phyloP scores from a whole-genome alignment of 2,113 vertebrate genomes.

The Chaenogobius annularis region DNA sequence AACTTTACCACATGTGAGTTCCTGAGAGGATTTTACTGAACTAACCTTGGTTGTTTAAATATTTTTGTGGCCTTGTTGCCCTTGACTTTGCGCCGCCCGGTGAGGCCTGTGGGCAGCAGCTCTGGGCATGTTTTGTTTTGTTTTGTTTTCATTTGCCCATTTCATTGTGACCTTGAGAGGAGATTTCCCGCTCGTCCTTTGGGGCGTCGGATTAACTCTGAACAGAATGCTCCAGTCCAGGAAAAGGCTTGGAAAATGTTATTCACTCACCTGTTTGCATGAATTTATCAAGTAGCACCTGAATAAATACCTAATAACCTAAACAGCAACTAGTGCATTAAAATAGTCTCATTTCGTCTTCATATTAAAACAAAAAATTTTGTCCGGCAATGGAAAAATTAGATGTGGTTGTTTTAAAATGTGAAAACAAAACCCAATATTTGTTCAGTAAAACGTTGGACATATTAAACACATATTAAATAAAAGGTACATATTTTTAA shows the following conservation, averaged over 20 bases:
- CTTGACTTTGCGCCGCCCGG: neutral
- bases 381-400: too few species aligned
- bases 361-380: too few species aligned
- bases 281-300: too few species aligned
- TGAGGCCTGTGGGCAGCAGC: neutral
- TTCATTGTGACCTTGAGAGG: neutral
- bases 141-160: neutral
- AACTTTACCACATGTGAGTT: neutral
- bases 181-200: neutral
- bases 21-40: neutral
- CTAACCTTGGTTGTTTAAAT: neutral
- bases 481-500: too few species aligned
- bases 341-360: too few species aligned
- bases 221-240: neutral
- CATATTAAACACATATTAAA: too few species aligned
- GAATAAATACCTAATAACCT: too few species aligned
- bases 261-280: neutral
- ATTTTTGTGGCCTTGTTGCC: neutral
- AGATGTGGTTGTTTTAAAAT: too few species aligned
- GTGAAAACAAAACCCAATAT: too few species aligned
- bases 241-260: neutral
- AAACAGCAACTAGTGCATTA: too few species aligned
- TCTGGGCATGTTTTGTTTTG: neutral
- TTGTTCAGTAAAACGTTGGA: too few species aligned
- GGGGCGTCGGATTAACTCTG: neutral